A percentile compares a stretch with the other conserved stretches of the same genome.
Evolutionary conservation across 2,113 vertebrate genomes (phyloP).

Genomic region (Furnarius figulus): DNA sequence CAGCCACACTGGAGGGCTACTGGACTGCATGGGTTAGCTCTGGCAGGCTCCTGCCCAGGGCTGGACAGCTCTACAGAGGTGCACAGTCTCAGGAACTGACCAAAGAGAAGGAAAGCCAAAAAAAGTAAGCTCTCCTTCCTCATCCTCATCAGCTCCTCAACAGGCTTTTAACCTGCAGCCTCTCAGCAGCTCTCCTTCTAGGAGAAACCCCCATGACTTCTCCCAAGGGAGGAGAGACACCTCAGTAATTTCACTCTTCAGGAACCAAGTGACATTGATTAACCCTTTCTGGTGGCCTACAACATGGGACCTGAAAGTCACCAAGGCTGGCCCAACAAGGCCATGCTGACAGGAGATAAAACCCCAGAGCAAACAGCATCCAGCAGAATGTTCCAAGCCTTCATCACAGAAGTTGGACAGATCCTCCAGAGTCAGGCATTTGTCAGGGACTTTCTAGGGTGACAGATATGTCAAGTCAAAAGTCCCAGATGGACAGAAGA

Average conservation of each 20-base stretch:
- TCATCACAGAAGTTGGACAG: background rate
- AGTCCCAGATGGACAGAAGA: background rate
- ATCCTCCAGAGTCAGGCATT: background rate
- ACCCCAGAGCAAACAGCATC: background rate
- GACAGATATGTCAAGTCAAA: background rate
- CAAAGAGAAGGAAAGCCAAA: background rate
- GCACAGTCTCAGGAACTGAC: background rate
- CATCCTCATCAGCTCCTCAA: background rate
- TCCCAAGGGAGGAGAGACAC: background rate
- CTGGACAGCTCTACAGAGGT: background rate
- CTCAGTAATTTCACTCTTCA: background rate
- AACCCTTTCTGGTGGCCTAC: background rate
- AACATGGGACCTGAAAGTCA: background rate
- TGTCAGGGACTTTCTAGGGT: background rate
- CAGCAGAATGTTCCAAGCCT: background rate
- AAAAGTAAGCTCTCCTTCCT: background rate
- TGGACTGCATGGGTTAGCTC: background rate
- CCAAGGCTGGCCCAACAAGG: background rate
- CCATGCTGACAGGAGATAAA: background rate
- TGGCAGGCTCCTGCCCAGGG: background rate
- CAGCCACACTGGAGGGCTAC: background rate
- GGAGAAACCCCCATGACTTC: background rate
- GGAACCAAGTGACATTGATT: background rate
- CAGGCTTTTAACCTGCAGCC: background rate
- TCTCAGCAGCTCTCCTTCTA: background rate